These are phyloP conservation scores for Drosophila malerkotliana DNA, from an alignment of 1,140 invertebrate genomes.

Conservation along the genomic window DNA sequence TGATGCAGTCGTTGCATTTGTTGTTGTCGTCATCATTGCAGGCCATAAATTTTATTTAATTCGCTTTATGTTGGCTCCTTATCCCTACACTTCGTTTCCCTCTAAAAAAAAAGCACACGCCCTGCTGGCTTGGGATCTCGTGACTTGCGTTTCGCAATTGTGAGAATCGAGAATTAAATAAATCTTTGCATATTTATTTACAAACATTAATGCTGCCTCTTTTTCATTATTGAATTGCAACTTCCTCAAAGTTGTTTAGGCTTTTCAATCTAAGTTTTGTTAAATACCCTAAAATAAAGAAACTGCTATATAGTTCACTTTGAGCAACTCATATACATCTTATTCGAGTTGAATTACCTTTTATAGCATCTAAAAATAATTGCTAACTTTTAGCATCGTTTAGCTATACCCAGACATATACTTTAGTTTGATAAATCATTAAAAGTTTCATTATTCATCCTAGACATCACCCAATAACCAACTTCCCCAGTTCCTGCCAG, in stretches of 20 bases:
- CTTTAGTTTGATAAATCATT: conserved; percentile 22
- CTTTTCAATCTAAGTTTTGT: conserved; percentile 28
- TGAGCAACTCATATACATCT: neutral
- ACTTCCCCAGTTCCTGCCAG: conserved; percentile 22
- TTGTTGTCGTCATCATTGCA: conserved; percentile 44
- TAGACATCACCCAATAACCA: conserved; percentile 29
- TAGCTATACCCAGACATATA: conserved; percentile 2
- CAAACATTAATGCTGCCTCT: conserved; percentile 51
- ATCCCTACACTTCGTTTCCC: neutral
- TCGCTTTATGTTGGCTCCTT: conserved; percentile 35
- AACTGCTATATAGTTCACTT: neutral
- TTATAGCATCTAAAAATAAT: conserved; percentile 11
- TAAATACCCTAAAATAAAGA: conserved; percentile 3
- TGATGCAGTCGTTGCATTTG: conserved; percentile 31
- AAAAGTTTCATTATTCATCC: conserved; percentile 29
- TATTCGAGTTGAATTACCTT: neutral
- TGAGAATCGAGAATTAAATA: conserved; percentile 81
- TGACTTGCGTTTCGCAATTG: conserved; percentile 74
- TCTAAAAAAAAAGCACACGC: conserved; percentile 52
- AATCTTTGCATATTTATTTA: conserved; percentile 81
- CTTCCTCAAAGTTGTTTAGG: conserved; percentile 71
- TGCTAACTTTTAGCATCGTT: conserved; percentile 15
- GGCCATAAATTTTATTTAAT: conserved; percentile 74
- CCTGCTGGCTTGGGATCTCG: conserved; percentile 68
- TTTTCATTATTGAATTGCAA: conserved; percentile 45